Evolutionary conservation across 1,140 invertebrate species (phyloP).

Genomic region (Chrysoperla carnea): DNA sequence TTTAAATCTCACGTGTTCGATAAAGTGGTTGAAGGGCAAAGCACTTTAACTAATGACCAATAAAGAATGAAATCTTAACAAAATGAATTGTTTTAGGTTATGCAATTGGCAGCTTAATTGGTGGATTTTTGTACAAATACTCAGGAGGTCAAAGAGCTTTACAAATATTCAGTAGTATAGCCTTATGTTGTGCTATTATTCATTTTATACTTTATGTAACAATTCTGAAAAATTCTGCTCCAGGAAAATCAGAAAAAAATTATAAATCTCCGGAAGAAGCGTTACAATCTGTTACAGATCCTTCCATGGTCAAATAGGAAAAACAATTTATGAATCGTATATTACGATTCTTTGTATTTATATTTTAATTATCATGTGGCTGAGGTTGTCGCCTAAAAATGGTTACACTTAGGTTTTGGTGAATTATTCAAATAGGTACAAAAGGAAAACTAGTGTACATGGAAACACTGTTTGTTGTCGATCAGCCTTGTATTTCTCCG

Average conservation of each 20-base stretch:
- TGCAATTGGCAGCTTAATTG: conserved; percentile 38
- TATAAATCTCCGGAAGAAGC: conserved; percentile 24
- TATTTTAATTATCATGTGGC: no score
- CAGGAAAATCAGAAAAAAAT: conserved; percentile 15
- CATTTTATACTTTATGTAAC: conserved; percentile 28
- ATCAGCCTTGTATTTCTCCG: no score
- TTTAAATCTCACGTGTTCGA: no score
- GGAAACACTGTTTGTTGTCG: no score
- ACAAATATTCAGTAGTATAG: conserved; percentile 29
- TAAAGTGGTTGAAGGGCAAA: no score
- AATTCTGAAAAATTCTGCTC: conserved; percentile 21
- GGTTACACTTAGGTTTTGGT: no score
- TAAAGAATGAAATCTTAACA: no score
- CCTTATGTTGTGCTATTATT: conserved; percentile 27
- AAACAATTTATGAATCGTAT: not conserved
- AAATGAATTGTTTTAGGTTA: conserved; percentile 25
- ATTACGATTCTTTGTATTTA: not conserved
- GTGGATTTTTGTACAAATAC: conserved; percentile 36
- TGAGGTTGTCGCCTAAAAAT: no score
- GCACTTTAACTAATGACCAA: no score
- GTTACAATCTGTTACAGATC: conserved; percentile 3
- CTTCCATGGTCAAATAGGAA: no score
- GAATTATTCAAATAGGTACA: no score
- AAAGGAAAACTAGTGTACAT: no score
- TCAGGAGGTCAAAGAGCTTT: conserved; percentile 33